Base-by-base conservation (phyloP, 2,888 invertebrate species). In the Phytoseiulus persimilis region DNA sequence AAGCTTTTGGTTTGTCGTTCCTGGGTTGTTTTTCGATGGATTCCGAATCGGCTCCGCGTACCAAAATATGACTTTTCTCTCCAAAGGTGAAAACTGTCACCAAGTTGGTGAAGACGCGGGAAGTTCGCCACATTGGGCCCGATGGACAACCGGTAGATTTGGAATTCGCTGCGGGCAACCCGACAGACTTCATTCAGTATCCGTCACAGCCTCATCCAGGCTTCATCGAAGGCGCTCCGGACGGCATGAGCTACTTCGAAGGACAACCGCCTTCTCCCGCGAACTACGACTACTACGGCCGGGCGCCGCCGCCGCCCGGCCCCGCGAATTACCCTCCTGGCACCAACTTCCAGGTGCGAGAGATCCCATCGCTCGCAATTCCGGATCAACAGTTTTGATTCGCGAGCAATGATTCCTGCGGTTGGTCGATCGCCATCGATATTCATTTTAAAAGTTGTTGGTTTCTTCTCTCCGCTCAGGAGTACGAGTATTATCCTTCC, bases 61-160 rank as follows among this genome's bases (percentile, higher is more conserved):
- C 65, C 23, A 28, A 65, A 65, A 65, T 3, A 65, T 28, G 65
- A 28, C 14, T 65, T 65, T 65, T 65, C 65, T 65, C 31, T 83
- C 14, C 89, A 45, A 93, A 95, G 94, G 95, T 95, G 92, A 95
- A 95, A 90, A 95, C 95, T 65, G 95, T 95, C 91, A 95, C 95
- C 90, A 95, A 95, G 93, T 95, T 95, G 89, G 95, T 95, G 87
- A 94, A 95, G 91, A 95, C 95, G 92, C 90, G 91, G 83, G 92
- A 92, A 91, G 91, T 92, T 90, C 94, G 94, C 91, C 93, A 92
- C 91, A 93, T 94, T 91, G 94, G 94, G 90, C 94, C 94, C 90
- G 94, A 94, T 92, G 94, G 93, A 87, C 92, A 92, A 91, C 92
- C 92, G 91, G 92, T 92, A 91, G 92, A 92, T 90, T 92, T 90